Base-by-base conservation (phyloP, 2,888 invertebrate species). In the Rhagonycha lutea region DNA sequence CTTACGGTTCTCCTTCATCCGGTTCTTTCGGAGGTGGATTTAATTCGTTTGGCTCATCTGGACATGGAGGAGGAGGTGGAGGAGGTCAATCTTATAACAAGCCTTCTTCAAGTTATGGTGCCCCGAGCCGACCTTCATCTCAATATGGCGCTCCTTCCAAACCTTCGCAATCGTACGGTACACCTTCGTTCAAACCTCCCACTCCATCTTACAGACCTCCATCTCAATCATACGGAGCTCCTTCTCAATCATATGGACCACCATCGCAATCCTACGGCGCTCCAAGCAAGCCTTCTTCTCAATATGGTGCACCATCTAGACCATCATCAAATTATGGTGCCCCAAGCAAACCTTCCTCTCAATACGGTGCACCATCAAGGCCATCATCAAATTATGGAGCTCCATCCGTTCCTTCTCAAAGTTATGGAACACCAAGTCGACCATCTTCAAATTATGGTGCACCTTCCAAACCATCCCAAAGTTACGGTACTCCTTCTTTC, bases 381-480 rank as follows among this genome's bases (percentile, higher is more conserved):
- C 60, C 69, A 63, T 61, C 80, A 79, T 32, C 79, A 79, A 69
- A 79, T 81, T 47, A 69, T 80, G 78, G 81, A 74, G 80, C 83
- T 8, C 86, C 87, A n/a, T n/a, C n/a, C n/a, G n/a, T n/a, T 18
- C 18, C 18, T 10, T 87, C 87, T 3, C 78, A 80, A 63, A 67
- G 63, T 47, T 70, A 60, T 24, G 74, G 70, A 67, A 47, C 47
- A 47, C 47, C 47, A 7, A 47, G 72, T 26, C 47, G 63, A 14
- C 26, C 67, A 11, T 88, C 89, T 1, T 87, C 87, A 68, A 88
- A 86, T 62, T 90, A 89, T 75, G 89, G 89, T 5, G 68, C 70
- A 24, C 78, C 80, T 65, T 70, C 29, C 12, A 65, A 65, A 65
- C 79, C 77, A 26, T 77, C 79, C 9, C 18, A 68, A 12, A 77